These are phyloP conservation scores for Melanerpes aurifrons DNA, from an alignment of 2,113 vertebrate species.

Conservation along the genomic window DNA sequence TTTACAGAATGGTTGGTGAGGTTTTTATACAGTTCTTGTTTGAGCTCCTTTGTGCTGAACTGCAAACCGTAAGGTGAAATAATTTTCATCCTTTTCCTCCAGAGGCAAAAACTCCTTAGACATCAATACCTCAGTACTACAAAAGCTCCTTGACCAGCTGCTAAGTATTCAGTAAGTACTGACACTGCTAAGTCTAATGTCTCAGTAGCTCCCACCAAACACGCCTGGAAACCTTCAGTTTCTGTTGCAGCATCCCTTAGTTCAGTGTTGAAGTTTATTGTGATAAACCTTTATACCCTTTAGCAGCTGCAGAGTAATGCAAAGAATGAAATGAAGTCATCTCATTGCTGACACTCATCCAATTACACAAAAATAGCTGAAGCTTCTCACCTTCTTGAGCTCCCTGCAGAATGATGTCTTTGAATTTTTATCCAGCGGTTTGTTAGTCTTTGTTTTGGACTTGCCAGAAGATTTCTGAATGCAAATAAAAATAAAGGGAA, in stretches of 20 bases:
- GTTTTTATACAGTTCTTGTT: background rate
- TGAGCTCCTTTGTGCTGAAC: background rate
- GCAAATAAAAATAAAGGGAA: background rate
- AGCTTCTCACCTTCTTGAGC: conserved; percentile 84
- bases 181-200: background rate
- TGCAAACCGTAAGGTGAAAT: background rate
- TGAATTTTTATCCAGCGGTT: conserved; percentile 72
- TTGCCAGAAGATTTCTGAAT: conserved; percentile 74
- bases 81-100: background rate
- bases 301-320: background rate
- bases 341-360: background rate
- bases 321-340: background rate
- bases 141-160: background rate
- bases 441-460: conserved; percentile 50
- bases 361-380: background rate
- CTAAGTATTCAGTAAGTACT: background rate
- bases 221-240: background rate
- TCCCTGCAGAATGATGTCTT: conserved; percentile 84
- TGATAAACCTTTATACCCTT: background rate
- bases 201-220: background rate
- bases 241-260: background rate
- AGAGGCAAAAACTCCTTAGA: background rate
- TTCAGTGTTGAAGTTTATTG: background rate
- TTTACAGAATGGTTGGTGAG: background rate
- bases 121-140: background rate